Conservation (phyloP, 92 coral and sea anemone genomes). For the Palythoa grandiflora region DNA sequence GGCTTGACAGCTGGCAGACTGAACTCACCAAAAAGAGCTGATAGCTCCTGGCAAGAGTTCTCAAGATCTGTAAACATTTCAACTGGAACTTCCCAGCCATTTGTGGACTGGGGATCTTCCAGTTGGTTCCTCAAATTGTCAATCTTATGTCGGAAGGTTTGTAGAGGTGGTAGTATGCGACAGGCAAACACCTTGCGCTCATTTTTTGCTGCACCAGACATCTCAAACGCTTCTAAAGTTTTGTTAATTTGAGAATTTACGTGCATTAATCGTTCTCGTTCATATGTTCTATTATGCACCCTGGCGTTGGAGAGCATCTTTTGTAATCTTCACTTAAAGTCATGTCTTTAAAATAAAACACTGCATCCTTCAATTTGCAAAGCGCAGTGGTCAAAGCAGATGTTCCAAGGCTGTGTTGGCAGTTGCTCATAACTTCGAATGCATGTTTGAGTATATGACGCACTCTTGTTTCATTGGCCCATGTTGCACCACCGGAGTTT, state of each 20-base stretch:
- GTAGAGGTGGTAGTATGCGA: not conserved
- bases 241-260: not conserved
- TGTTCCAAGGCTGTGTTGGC: not conserved
- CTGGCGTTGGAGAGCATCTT: not conserved
- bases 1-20: slow-evolving; percentile 5
- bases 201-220: not conserved
- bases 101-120: not conserved
- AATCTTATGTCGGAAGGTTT: not conserved
- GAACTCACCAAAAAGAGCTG: not conserved
- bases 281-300: not conserved
- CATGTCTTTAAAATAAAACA: not conserved
- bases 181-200: slow-evolving; percentile 7
- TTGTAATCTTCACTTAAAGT: not conserved
- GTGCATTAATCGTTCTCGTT: not conserved
- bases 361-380: not conserved
- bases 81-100: slow-evolving; percentile 3
- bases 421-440: not conserved
- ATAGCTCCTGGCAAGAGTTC: not conserved
- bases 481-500: not conserved
- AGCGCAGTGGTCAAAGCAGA: not conserved
- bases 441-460: not conserved
- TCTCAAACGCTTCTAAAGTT: not conserved
- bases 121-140: not conserved
- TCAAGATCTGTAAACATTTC: not conserved
- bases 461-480: not conserved